phyloP scores from a whole-genome alignment of 2,888 invertebrate genomes.

The Mythimna vitellina region DNA sequence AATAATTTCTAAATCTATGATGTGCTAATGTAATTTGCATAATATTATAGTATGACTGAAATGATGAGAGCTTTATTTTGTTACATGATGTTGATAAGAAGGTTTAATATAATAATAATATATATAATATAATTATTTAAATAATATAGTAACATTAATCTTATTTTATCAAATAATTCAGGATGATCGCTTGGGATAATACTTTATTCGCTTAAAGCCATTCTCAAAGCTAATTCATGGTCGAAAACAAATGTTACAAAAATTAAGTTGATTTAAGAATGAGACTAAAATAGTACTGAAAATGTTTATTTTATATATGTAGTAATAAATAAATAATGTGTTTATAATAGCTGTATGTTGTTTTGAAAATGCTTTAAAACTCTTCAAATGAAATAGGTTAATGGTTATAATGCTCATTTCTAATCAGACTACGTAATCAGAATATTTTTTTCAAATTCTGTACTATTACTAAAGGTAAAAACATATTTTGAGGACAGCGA shows the following conservation, averaged over 20 bases:
- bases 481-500: constrained; percentile 22
- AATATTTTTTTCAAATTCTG: not conserved
- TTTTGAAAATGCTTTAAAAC: constrained; percentile 10
- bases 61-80: constrained; percentile 48
- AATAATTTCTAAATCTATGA: constrained; percentile 25
- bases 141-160: not conserved
- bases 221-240: constrained; percentile 4
- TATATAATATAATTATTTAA: no score
- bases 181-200: not conserved
- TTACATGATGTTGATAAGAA: constrained; percentile 13
- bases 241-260: constrained; percentile 4
- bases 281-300: constrained; percentile 37
- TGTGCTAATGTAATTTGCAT: constrained; percentile 30
- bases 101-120: no score
- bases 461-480: not conserved
- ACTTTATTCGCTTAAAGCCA: constrained; percentile 16
- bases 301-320: constrained; percentile 18
- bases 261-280: constrained; percentile 12
- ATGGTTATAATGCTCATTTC: not conserved
- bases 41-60: constrained; percentile 30
- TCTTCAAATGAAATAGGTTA: no score
- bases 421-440: no score
- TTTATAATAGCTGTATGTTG: not conserved
- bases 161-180: not conserved
- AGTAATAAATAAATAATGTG: constrained; percentile 38